Base-by-base conservation (phyloP, 2,797 vertebrate species). In the Anguilla obscura region DNA sequence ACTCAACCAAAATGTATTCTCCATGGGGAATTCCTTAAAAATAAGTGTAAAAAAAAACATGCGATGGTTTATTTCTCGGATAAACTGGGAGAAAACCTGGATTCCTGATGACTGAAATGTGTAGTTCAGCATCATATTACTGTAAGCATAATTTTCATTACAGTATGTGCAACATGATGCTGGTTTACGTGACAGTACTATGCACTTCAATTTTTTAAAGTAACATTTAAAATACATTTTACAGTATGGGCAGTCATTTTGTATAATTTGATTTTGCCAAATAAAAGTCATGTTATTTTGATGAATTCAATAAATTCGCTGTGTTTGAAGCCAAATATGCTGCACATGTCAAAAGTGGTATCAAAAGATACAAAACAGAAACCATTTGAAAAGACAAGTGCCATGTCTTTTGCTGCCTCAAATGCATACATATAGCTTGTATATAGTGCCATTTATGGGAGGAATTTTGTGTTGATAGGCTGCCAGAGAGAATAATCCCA, bases 351-450 rank as follows among this genome's bases (percentile, higher is more conserved):
- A 74, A 74, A 74, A 16, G 27, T 79, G 36, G 27, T 45, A 7
- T 79, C 4, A 40, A 14, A 76, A 36, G 52, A 10, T 54, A 54
- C 52, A 54, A 54, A 54, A 54, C 52, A 54, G 52, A 54, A 10
- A 10, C 66, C 66, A 71, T 27, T 30, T 27, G n/a, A 71, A 71
- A 27, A 27, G 6, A 30, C 24, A 71, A 71, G 14, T 71, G n/a
- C 5, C n/a, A 8, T 86, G 24, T 66, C 40, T 88, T 24, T 88
- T 88, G 90, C 74, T 50, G 36, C 24, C 69, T 87, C 71, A 40
- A 74, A 1, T 74, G 71, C 71, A 74, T 36, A 18, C 24, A n/a
- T 27, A n/a, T 48, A 48, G 40, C 50, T 16, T 24, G 21, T 9
- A 27, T 54, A 36, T 52, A 84, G 1, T 48, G 16, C 5, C 7